phyloP scores from a whole-genome alignment of 2,888 invertebrate genomes.

The Brachypalpus laphriformis region DNA sequence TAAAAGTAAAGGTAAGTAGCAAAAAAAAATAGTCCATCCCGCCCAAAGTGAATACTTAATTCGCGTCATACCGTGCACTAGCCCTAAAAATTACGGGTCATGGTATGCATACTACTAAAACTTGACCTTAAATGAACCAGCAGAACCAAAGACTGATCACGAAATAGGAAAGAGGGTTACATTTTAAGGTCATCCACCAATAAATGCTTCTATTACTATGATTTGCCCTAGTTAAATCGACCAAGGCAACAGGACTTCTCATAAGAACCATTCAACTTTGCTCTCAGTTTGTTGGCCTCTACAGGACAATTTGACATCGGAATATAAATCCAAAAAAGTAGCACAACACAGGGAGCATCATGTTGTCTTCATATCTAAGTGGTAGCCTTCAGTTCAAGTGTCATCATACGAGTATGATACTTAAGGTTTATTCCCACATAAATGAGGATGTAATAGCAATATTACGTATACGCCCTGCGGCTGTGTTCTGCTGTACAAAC shows the following conservation, averaged over 20 bases:
- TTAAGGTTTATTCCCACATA: constrained; percentile 61
- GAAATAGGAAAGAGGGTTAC: no score
- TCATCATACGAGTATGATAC: constrained; percentile 64
- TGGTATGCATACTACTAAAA: no score
- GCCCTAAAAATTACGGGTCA: no score
- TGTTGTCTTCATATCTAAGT: constrained; percentile 50
- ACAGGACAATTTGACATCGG: neutral
- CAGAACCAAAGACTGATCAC: no score
- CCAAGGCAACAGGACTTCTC: neutral
- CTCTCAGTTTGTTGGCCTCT: constrained; percentile 7
- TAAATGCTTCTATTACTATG: no score
- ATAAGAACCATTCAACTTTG: neutral
- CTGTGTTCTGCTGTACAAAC: constrained; percentile 26
- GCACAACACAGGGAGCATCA: constrained; percentile 28
- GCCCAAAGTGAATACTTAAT: no score
- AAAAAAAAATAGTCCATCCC: no score
- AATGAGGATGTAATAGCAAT: constrained; percentile 61
- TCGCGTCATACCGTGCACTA: no score
- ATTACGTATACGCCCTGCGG: constrained; percentile 56
- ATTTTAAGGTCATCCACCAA: no score
- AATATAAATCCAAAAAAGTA: neutral
- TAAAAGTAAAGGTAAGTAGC: no score
- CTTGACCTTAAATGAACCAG: no score
- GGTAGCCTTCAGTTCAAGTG: constrained; percentile 66
- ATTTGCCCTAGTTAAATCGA: neutral